Percentiles rank a stretch among this genome's conserved stretches.
phyloP scores from a whole-genome alignment of 2,888 invertebrate species.

The Eupithecia exiguata region DNA sequence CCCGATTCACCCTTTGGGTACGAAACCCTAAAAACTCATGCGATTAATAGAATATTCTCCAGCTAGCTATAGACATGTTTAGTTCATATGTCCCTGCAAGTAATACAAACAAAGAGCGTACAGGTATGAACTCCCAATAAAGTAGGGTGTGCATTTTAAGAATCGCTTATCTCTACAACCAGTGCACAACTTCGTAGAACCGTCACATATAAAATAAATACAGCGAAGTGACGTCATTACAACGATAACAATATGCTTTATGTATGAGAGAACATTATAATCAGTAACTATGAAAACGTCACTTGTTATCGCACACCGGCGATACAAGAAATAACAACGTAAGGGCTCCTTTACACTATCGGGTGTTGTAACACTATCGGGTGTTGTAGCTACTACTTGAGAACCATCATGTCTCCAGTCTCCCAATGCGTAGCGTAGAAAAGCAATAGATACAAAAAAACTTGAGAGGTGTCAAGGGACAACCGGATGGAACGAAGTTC shows the following conservation, averaged over 20 bases:
- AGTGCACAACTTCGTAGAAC: not conserved
- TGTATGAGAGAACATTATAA: not conserved
- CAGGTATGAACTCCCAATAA: no score
- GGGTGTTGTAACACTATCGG: no score
- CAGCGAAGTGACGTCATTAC: slow-evolving; percentile 52
- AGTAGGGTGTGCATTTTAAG: no score
- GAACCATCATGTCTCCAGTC: not conserved
- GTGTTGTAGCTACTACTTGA: not conserved
- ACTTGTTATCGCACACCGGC: slow-evolving; percentile 31
- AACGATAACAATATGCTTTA: slow-evolving; percentile 43
- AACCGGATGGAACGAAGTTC: no score
- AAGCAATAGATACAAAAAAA: not conserved
- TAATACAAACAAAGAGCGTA: no score
- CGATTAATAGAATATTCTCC: no score
- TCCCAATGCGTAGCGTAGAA: not conserved
- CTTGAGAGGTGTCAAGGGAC: no score
- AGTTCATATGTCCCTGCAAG: no score
- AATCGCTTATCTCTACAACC: not conserved
- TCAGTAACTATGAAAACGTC: slow-evolving; percentile 13
- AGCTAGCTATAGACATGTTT: no score
- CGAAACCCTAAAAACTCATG: no score
- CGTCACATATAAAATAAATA: not conserved
- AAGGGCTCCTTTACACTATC: not conserved
- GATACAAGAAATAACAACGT: slow-evolving; percentile 1
- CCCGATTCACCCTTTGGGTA: no score